Percentiles rank a stretch among this genome's conserved stretches.
phyloP scores from a whole-genome alignment of 2,888 invertebrate genomes.

The Nomada hirtipes region DNA sequence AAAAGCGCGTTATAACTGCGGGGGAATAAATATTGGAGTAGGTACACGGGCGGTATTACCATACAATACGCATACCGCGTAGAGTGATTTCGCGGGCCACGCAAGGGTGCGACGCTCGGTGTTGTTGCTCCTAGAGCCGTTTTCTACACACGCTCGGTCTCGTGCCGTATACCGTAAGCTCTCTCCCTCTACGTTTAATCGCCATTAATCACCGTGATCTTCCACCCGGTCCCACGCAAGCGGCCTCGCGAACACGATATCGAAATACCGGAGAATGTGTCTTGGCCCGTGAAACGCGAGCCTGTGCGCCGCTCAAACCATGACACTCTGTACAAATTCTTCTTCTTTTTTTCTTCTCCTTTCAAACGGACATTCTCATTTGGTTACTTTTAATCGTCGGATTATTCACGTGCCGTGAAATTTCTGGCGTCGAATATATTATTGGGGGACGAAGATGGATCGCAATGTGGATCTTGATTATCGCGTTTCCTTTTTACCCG shows the following conservation, averaged over 20 bases:
- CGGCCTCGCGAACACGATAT: conserved; percentile 64
- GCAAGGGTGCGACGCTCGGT: conserved; percentile 71
- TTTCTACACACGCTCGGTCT: conserved; percentile 52
- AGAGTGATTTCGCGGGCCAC: conserved; percentile 72
- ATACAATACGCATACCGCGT: conserved; percentile 77
- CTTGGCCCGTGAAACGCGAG: conserved; percentile 54
- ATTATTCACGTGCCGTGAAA: neutral
- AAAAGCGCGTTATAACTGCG: conserved; percentile 75
- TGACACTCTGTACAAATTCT: conserved; percentile 27
- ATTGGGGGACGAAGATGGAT: neutral
- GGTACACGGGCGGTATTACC: conserved; percentile 74
- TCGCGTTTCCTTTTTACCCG: neutral
- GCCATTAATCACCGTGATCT: conserved; percentile 73
- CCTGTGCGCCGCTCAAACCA: conserved; percentile 26
- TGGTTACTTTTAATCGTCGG: neutral
- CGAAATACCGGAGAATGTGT: conserved; percentile 68
- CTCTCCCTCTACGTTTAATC: conserved; percentile 64
- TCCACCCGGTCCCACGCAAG: conserved; percentile 70
- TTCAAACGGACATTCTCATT: conserved; percentile 3
- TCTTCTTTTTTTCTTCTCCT: neutral
- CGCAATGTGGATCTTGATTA: no score
- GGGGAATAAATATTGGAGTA: conserved; percentile 75
- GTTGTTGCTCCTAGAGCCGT: conserved; percentile 69
- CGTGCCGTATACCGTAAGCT: conserved; percentile 29
- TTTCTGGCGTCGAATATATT: neutral